phyloP scores from a whole-genome alignment of 2,113 vertebrate genomes.

The Mobula hypostoma region DNA sequence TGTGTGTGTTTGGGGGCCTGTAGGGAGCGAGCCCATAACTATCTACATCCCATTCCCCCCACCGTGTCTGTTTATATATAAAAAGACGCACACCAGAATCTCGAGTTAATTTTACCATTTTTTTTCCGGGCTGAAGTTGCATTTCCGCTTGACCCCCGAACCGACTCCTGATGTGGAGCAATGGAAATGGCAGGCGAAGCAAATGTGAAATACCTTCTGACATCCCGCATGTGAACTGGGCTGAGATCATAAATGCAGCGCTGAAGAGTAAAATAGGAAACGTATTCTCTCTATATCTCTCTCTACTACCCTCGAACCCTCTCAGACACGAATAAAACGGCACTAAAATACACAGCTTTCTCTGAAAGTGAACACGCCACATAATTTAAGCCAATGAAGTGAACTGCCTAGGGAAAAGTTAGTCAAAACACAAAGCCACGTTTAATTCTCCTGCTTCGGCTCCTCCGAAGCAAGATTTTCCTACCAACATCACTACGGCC shows the following conservation, averaged over 20 bases:
- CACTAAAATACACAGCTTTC: not conserved
- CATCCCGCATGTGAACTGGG: not conserved
- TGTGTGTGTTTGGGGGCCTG: not conserved
- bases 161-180: not conserved
- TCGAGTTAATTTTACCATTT: not conserved
- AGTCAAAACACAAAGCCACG: not conserved
- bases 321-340: not conserved
- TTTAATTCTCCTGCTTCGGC: not conserved
- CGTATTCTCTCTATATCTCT: too few species aligned
- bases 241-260: not conserved
- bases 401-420: not conserved
- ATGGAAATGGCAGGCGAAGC: not conserved
- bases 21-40: not conserved
- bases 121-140: not conserved
- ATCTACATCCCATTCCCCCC: not conserved
- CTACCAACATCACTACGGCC: not conserved
- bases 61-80: not conserved
- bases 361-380: not conserved
- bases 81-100: not conserved
- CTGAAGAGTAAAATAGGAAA: not conserved
- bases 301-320: too few species aligned
- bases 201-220: not conserved
- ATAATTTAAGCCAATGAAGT: not conserved
- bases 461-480: not conserved
- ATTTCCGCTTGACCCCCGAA: conserved; percentile 18